Percentiles rank a stretch among this genome's conserved stretches.
These are phyloP conservation scores for Pollenia griseotomentosa DNA, from an alignment of 2,888 invertebrate species.

Conservation along the genomic window DNA sequence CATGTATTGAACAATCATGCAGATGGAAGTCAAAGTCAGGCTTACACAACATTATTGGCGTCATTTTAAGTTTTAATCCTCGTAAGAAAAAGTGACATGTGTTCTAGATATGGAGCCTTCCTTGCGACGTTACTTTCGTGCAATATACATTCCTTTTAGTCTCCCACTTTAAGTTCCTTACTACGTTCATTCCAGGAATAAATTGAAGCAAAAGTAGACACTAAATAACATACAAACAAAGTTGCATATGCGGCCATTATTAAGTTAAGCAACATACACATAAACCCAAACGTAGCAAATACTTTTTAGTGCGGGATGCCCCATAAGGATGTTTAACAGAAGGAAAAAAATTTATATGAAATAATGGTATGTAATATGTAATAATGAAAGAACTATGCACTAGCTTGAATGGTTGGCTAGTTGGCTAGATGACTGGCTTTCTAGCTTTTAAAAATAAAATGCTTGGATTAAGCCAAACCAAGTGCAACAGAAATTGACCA, in stretches of 20 bases:
- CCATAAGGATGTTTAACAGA: constrained; percentile 15
- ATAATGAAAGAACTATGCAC: constrained; percentile 45
- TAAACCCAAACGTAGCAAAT: not conserved
- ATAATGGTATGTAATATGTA: constrained; percentile 36
- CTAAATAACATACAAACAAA: constrained; percentile 64
- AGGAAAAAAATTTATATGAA: constrained; percentile 28
- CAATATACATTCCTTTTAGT: constrained; percentile 27
- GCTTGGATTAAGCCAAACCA: constrained; percentile 63
- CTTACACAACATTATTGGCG: constrained; percentile 71
- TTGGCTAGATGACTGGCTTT: constrained; percentile 46
- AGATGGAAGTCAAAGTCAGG: constrained; percentile 68
- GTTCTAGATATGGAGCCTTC: constrained; percentile 71
- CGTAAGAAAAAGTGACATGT: constrained; percentile 74
- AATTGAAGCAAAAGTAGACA: constrained; percentile 54
- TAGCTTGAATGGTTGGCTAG: constrained; percentile 37
- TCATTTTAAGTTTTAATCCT: constrained; percentile 73
- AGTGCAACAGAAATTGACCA: constrained; percentile 55
- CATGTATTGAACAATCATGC: constrained; percentile 49
- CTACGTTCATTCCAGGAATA: not conserved
- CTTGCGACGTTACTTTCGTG: constrained; percentile 47
- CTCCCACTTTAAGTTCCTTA: constrained; percentile 13
- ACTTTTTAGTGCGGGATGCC: not conserved
- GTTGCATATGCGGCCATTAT: constrained; percentile 68
- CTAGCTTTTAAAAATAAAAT: constrained; percentile 63
- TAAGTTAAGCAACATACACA: constrained; percentile 49